Evolutionary conservation across 2,888 invertebrate species (phyloP).

Genomic region (Allacma fusca): DNA sequence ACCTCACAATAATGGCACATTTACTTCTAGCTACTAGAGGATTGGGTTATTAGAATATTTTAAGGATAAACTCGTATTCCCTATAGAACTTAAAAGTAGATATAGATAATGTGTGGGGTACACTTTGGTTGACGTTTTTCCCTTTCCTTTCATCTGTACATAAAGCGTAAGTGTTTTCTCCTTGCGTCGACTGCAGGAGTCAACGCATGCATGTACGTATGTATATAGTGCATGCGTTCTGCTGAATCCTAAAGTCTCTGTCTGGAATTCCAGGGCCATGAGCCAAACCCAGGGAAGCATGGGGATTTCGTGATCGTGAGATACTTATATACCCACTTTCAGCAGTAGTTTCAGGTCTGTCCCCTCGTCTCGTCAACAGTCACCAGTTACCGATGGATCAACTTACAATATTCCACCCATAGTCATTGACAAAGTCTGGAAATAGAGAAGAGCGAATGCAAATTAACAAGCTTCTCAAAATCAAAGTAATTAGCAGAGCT

Average conservation of each 20-base stretch:
- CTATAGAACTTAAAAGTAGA: background rate
- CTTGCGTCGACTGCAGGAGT: no score
- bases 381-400: no score
- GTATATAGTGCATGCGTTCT: constrained; percentile 21
- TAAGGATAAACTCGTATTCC: background rate
- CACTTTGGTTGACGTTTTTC: background rate
- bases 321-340: background rate
- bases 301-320: background rate
- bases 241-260: background rate
- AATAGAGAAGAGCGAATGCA: no score
- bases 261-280: constrained; percentile 19
- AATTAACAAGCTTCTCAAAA: no score
- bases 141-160: background rate
- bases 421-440: no score
- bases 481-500: no score
- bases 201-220: no score
- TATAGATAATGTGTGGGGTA: no score
- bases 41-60: background rate
- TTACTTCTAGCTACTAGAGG: background rate
- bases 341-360: no score
- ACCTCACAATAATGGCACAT: no score
- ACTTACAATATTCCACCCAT: no score
- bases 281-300: background rate
- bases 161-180: background rate
- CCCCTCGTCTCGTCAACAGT: no score